Evolutionary conservation across 2,797 vertebrate species (phyloP), one percentile per base, ranked within the genome.

Genomic region (Otus scops): DNA sequence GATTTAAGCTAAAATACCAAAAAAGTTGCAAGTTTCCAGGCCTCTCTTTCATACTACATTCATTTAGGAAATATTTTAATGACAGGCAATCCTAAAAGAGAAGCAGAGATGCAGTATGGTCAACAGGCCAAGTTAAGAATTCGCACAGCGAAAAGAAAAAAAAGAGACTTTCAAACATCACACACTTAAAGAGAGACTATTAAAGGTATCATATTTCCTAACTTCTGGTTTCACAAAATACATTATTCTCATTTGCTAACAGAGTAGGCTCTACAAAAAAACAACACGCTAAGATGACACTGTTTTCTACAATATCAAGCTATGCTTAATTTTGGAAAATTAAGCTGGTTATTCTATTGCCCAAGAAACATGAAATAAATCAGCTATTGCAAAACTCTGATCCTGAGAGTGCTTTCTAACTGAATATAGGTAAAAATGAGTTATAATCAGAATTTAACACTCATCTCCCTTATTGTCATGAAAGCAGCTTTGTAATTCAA

Each of bases 1-100:
- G 63, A 95, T 92, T 96, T 95, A 89, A 87, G 38, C 43, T 82
- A 85, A 92, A 94, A 90, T 60, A 93, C 54, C 47, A 67, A 94
- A 70, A 89, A 85, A 48, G 41, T 47, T 92, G 92, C 71, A 76
- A 94, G 63, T 91, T 93, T 95, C 88, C 95, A 90, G 88, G 30
- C 79, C 89, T 86, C 88, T 63, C 80, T 94, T 95, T 85, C 85
- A 87, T 94, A 88, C 51, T 95, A 89, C 74, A 93, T 90, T 96
- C 75, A 93, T 93, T 95, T 96, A 90, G 64, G 89, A 95, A 96
- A 97, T 92, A 95, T 94, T 95, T 96, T 95, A 87, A 97, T 91
- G 95, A 94, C 93, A 95, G 90, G 80, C 92, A 74, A 90, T 53
- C 51, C 90, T 96, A 82, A 91, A 96, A 96, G 85, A 94, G 56